Conservation (phyloP, 1,140 invertebrate genomes). For the Eulimnadia texana region DNA sequence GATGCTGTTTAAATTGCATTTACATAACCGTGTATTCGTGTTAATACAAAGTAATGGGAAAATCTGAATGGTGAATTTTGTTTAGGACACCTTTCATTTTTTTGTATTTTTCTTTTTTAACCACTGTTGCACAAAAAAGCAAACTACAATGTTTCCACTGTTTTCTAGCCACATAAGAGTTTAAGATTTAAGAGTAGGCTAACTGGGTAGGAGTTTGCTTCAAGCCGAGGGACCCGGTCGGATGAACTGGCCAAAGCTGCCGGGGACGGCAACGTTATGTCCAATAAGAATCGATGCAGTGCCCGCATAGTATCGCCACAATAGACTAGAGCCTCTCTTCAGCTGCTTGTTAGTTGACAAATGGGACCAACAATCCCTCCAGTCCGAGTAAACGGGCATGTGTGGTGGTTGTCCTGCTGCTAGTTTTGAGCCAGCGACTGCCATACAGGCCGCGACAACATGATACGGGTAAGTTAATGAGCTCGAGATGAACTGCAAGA, state of each 20-base stretch:
- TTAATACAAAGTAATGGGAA: no score
- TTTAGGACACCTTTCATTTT: no score
- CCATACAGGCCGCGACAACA: conserved; percentile 75
- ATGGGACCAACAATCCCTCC: conserved; percentile 65
- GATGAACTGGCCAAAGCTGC: background rate
- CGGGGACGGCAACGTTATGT: conserved; percentile 12
- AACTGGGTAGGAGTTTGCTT: no score
- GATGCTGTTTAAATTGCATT: conserved; percentile 25
- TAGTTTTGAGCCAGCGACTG: conserved; percentile 59
- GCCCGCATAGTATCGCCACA: conserved; percentile 63
- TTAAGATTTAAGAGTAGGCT: no score
- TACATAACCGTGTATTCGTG: no score
- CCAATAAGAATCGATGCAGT: conserved; percentile 28
- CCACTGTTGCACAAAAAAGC: no score
- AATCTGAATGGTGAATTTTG: no score
- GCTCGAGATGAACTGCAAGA: conserved; percentile 48
- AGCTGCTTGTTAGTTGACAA: conserved; percentile 52
- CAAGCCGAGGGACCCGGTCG: background rate
- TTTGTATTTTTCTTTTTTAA: no score
- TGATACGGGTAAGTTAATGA: conserved; percentile 70
- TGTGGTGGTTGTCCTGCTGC: conserved; percentile 55
- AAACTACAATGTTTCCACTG: no score
- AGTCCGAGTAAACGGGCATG: conserved; percentile 62
- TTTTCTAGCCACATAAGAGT: no score
- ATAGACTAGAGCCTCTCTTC: conserved; percentile 64